Base-by-base conservation (phyloP, 2,888 invertebrate species). In the Habroteleia sp. region DNA sequence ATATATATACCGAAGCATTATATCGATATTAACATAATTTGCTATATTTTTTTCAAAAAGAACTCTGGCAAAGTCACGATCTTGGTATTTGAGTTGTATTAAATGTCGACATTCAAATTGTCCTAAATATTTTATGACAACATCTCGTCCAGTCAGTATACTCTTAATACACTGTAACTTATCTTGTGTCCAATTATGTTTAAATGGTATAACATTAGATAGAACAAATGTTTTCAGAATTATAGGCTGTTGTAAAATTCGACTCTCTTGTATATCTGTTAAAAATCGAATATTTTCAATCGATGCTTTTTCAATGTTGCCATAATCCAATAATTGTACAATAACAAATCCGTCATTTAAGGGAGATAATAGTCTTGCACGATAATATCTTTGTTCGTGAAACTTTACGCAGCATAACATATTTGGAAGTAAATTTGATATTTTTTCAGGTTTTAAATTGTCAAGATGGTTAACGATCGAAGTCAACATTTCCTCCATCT, bases 1-100 rank as follows among this genome's bases (percentile, higher is more conserved):
- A 25, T 6, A 50, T 58, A 54, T n/a, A 14, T 80, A 85, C 85
- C 82, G 81, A 6, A 79, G 69, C 74, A 82, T 82, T 0, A 81
- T 79, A 10, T 81, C 79, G 1, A 79, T 2, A 1, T 81, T 62
- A 3, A 82, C 80, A 7, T 72, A 56, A 1, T 80, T 6, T 3
- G 85, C 87, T 68, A 85, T 66, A 1, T 77, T 77, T 27, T 63
- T 76, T 2, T 71, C 78, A 1, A 86, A 66, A 16, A 88, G 63
- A 3, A 77, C 33, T 11, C 80, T 80, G 0, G 77, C 71, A 48
- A 87, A 83, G 23, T 87, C 83, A 11, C 74, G 76, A 4, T 81
- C 78, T 7, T 80, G 63, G 27, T 76, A 80, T 11, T 73, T 73
- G 5, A 88, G 52, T 17, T 81, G 81, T n/a, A 88, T 74, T 4